Conservation (phyloP, 2,113 vertebrate genomes). For the Setophaga coronata region DNA sequence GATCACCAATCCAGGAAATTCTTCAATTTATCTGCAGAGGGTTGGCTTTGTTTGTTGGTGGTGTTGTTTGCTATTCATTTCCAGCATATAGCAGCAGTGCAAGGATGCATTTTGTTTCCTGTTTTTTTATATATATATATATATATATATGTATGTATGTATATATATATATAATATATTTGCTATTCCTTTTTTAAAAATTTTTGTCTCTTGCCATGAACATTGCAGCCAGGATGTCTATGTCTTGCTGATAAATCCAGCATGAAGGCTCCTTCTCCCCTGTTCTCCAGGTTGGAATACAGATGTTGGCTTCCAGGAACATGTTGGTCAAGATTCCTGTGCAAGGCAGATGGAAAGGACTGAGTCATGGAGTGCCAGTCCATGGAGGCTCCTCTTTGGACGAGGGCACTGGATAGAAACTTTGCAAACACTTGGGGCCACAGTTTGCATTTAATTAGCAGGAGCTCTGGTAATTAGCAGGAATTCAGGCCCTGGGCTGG, state of each 20-base stretch:
- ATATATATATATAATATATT: conserved; percentile 81
- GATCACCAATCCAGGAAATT: conserved; percentile 66
- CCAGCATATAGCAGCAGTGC: conserved; percentile 78
- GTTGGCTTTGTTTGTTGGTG: conserved; percentile 67
- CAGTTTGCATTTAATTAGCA: not conserved
- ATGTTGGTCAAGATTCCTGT: conserved; percentile 80
- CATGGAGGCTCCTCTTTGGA: not conserved
- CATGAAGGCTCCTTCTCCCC: conserved; percentile 77
- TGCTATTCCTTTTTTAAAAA: conserved; percentile 76
- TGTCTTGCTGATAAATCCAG: conserved; percentile 73
- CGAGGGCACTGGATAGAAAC: not conserved
- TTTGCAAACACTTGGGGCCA: not conserved
- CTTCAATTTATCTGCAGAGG: conserved; percentile 73
- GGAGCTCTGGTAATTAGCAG: not conserved
- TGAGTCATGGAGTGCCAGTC: not conserved
- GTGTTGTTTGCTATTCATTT: conserved; percentile 59
- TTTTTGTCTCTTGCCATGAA: conserved; percentile 74
- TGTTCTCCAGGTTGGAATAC: conserved; percentile 70
- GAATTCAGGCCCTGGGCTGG: not conserved
- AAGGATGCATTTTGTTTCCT: conserved; percentile 78
- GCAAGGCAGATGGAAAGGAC: conserved; percentile 13
- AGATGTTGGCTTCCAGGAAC: conserved; percentile 58
- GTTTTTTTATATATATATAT: conserved; percentile 5
- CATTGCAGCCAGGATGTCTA: conserved; percentile 70
- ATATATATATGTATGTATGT: conserved; percentile 73